Evolutionary conservation across 2,797 vertebrate species (phyloP).

Genomic region (Lycodopsis pacificus): DNA sequence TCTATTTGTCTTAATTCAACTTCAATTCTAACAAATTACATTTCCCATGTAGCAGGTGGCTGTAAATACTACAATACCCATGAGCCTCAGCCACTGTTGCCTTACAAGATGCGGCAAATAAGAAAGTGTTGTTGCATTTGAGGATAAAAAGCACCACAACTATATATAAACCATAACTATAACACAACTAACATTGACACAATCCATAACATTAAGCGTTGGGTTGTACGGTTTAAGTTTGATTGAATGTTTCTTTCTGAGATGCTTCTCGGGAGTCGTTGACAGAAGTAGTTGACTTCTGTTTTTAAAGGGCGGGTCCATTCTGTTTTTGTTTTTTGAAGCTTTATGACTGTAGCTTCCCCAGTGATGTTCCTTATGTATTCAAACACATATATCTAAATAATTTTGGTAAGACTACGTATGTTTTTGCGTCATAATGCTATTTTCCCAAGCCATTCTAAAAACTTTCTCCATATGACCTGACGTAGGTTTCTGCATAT

Average conservation of each 20-base stretch:
- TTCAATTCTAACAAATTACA: neutral
- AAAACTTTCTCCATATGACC: neutral
- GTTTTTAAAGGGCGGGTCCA: neutral
- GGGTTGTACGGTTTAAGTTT: neutral
- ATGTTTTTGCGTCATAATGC: too few relatives aligned
- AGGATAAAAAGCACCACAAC: neutral
- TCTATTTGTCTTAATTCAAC: neutral
- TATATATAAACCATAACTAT: too few relatives aligned
- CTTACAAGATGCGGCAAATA: neutral
- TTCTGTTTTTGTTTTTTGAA: neutral
- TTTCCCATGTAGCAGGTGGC: neutral
- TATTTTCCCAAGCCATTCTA: too few relatives aligned
- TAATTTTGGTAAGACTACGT: too few relatives aligned
- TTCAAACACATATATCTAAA: neutral
- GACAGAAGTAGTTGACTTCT: too few relatives aligned
- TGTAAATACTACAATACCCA: slow-evolving; percentile 8
- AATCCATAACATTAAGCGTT: neutral
- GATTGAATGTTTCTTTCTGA: neutral
- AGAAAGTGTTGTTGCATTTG: neutral
- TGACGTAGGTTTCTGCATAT: neutral
- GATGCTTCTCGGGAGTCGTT: neutral
- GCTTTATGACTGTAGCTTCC: neutral
- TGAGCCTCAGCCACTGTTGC: slow-evolving; percentile 10
- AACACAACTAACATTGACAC: neutral
- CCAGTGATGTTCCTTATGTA: neutral